Percentiles rank a stretch among this genome's conserved stretches.
phyloP scores from a whole-genome alignment of 2,888 invertebrate genomes.

The Tetanocera ferruginea region DNA sequence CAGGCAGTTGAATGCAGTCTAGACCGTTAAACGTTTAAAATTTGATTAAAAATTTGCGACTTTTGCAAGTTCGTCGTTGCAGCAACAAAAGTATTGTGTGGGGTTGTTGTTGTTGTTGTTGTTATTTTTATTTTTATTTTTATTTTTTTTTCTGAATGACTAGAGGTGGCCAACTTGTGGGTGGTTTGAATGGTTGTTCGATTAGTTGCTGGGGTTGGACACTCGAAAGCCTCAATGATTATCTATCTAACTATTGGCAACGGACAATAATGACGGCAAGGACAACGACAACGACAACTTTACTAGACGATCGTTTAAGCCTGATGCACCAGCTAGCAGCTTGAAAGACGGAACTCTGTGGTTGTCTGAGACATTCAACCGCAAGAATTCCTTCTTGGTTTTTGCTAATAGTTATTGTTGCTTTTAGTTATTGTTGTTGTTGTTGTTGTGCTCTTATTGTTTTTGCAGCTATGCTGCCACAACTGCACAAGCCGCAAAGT shows the following conservation, averaged over 20 bases:
- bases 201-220: not conserved
- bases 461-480: not conserved
- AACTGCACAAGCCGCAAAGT: not conserved
- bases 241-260: conserved; percentile 27
- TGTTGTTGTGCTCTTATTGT: conserved; percentile 24
- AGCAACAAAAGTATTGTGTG: not conserved
- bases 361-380: conserved; percentile 32
- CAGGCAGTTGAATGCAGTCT: conserved; percentile 37
- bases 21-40: conserved; percentile 52
- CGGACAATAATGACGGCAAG: conserved; percentile 28
- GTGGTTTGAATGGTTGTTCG: not conserved
- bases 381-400: conserved; percentile 14
- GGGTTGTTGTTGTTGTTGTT: not conserved
- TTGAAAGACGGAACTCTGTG: conserved; percentile 29
- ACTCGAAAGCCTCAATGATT: conserved; percentile 24
- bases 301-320: not conserved
- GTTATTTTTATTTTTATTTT: too few species aligned
- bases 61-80: not conserved
- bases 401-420: not conserved
- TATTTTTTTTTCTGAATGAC: too few species aligned
- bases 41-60: conserved; percentile 50
- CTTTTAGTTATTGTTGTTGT: not conserved
- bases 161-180: not conserved
- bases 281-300: conserved; percentile 28
- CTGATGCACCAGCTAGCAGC: conserved; percentile 3